Evolutionary conservation across 92 coral and sea anemone species (phyloP).

Genomic region (Phenganax marumi): DNA sequence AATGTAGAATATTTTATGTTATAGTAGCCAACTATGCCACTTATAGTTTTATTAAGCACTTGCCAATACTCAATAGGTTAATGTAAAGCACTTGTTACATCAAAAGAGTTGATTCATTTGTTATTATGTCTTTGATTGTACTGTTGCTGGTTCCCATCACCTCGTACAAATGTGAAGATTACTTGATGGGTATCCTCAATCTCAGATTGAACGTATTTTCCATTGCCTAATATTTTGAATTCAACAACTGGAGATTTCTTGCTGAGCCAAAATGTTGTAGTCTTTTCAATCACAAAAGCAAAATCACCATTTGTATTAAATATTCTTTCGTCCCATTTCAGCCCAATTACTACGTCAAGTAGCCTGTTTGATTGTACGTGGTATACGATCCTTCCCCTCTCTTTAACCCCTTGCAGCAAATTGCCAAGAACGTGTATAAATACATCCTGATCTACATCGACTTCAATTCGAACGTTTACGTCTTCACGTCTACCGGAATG

Average conservation of each 20-base stretch:
- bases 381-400: neutral
- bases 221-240: neutral
- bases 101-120: no score
- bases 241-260: constrained; percentile 6
- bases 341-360: neutral
- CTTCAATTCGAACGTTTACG: constrained; percentile 1
- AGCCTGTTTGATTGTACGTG: neutral
- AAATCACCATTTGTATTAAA: neutral
- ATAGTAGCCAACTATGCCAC: no score
- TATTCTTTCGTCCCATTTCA: neutral
- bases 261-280: neutral
- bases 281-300: neutral
- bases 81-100: neutral
- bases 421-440: neutral
- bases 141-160: constrained; percentile 11
- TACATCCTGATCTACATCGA: constrained; percentile 4
- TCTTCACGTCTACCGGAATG: neutral
- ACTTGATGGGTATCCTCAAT: constrained; percentile 9
- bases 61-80: no score
- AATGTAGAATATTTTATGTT: neutral
- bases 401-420: constrained; percentile 9
- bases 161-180: constrained; percentile 10
- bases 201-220: neutral
- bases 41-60: no score
- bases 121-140: neutral